phyloP scores from a whole-genome alignment of 2,113 vertebrate genomes.

The Callospermophilus lateralis region DNA sequence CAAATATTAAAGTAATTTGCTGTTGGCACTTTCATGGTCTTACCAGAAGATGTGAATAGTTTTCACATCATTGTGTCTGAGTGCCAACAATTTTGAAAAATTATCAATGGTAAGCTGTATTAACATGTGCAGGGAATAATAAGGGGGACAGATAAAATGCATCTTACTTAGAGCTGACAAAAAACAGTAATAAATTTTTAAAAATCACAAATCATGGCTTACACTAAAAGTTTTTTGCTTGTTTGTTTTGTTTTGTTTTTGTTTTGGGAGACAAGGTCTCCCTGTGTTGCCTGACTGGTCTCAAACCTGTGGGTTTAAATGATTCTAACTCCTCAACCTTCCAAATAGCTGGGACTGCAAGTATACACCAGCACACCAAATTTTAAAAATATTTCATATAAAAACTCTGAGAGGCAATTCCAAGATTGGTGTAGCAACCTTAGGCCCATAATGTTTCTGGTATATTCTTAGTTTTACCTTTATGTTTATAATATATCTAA shows the following conservation, averaged over 20 bases:
- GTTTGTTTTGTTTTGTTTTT: not conserved
- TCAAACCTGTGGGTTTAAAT: not conserved
- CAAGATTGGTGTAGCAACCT: not conserved
- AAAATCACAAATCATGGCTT: not conserved
- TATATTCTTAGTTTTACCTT: not conserved
- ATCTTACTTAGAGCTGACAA: not conserved
- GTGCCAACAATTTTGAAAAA: not conserved
- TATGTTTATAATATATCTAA: constrained; percentile 6
- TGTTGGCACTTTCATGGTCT: constrained; percentile 14
- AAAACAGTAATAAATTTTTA: not conserved
- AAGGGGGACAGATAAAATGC: not conserved
- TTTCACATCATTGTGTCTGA: constrained; percentile 23
- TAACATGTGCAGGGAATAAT: not conserved
- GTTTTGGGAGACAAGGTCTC: not conserved
- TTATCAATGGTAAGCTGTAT: not conserved
- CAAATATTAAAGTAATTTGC: constrained; percentile 18
- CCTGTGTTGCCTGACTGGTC: not conserved
- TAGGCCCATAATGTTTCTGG: not conserved
- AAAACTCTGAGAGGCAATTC: not conserved
- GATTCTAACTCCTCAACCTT: not conserved
- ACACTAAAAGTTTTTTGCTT: not conserved
- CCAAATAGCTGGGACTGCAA: not conserved
- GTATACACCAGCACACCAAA: not conserved
- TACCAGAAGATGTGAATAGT: not conserved
- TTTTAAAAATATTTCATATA: constrained; percentile 27